These are phyloP conservation scores for Thomomys bottae DNA, from an alignment of 2,113 vertebrate genomes.

Conservation along the genomic window DNA sequence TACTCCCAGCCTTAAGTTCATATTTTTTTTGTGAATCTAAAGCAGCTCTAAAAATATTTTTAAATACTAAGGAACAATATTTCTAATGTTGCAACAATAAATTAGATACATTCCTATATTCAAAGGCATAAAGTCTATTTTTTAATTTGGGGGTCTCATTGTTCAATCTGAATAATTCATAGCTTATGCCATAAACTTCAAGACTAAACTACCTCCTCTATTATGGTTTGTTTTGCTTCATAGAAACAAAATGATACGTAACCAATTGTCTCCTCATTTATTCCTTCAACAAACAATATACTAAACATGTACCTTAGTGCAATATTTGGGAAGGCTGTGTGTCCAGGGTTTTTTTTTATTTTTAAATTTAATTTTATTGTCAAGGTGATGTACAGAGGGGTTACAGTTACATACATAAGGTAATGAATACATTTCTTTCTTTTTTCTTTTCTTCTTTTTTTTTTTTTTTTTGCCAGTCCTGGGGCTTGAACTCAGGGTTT, in stretches of 20 bases:
- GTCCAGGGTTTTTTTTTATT: too few relatives aligned
- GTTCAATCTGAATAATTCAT: conserved; percentile 24
- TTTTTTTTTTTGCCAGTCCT: too few relatives aligned
- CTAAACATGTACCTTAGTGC: background rate
- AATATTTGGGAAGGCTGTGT: background rate
- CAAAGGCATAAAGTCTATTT: background rate
- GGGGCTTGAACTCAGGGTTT: too few relatives aligned
- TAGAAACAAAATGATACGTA: conserved; percentile 17
- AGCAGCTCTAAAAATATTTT: background rate
- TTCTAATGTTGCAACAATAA: background rate
- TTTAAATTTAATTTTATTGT: too few relatives aligned
- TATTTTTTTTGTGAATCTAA: background rate
- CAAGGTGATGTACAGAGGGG: too few relatives aligned
- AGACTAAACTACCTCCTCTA: conserved; percentile 16
- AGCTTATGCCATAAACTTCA: conserved; percentile 59
- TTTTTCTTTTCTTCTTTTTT: too few relatives aligned
- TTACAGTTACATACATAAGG: too few relatives aligned
- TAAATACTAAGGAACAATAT: conserved; percentile 4
- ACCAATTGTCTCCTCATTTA: background rate
- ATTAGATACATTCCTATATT: conserved; percentile 1
- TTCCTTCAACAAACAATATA: background rate
- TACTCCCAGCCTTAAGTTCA: background rate
- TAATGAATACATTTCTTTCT: too few relatives aligned
- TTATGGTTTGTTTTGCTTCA: conserved; percentile 51
- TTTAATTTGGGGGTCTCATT: background rate